phyloP scores from a whole-genome alignment of 2,113 vertebrate species.

The Rhodinocichla rosea region DNA sequence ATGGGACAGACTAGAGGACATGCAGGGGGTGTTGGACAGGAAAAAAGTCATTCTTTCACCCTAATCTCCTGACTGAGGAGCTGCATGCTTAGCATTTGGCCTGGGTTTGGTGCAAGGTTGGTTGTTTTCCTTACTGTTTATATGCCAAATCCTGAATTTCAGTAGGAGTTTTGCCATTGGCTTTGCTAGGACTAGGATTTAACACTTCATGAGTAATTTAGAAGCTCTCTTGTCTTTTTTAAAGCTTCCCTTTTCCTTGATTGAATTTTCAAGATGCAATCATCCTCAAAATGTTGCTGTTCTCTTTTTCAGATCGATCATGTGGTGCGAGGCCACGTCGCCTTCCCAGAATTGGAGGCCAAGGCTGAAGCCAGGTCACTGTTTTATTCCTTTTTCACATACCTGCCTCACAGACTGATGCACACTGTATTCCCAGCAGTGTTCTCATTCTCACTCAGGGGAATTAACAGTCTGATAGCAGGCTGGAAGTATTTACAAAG shows the following conservation, averaged over 20 bases:
- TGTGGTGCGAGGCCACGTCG: constrained; percentile 82
- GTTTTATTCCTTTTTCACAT: background rate
- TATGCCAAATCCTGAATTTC: background rate
- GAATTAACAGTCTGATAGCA: background rate
- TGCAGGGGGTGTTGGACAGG: background rate
- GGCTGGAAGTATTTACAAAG: constrained; percentile 9
- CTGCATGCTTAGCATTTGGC: background rate
- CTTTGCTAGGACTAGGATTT: background rate
- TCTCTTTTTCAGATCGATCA: constrained; percentile 87
- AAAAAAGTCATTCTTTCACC: background rate
- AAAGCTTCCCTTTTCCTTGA: background rate
- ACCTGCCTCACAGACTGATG: background rate
- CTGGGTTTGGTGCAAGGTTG: background rate
- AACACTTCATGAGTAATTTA: background rate
- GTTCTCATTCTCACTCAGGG: background rate
- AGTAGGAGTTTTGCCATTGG: background rate
- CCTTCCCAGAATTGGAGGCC: constrained; percentile 82
- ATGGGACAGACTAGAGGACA: background rate
- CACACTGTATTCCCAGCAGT: background rate
- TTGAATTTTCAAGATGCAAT: background rate
- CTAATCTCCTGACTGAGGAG: background rate
- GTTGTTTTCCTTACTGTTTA: background rate
- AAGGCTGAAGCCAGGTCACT: constrained; percentile 81
- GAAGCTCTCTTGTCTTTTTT: background rate
- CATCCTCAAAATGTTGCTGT: background rate